These are phyloP conservation scores for Cydia fagiglandana DNA, from an alignment of 1,140 invertebrate species.

Conservation along the genomic window DNA sequence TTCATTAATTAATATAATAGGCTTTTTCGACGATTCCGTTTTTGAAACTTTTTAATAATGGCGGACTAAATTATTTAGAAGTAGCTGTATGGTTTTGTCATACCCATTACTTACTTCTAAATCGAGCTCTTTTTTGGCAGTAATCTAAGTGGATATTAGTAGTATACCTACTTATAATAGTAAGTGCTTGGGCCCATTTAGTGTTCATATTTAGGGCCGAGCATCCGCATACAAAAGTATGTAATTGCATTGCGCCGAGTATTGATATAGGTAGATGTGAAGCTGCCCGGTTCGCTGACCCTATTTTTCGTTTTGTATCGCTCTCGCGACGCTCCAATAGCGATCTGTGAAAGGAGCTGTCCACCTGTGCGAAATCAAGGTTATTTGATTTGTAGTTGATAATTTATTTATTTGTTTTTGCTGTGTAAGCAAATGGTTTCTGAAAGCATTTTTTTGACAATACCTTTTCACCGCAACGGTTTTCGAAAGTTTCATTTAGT, in stretches of 20 bases:
- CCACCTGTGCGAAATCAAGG: slow-evolving; percentile 3
- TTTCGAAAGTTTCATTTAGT: not conserved
- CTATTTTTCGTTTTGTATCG: slow-evolving; percentile 17
- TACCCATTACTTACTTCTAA: no score
- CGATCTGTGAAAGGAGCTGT: not conserved
- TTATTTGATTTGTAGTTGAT: not conserved
- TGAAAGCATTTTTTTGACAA: not conserved
- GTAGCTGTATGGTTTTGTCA: no score
- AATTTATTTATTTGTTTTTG: not conserved
- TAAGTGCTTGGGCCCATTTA: no score
- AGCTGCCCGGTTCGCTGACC: not conserved
- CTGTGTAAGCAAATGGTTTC: not conserved
- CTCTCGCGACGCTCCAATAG: slow-evolving; percentile 1
- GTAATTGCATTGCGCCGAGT: not conserved
- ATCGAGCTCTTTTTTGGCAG: no score
- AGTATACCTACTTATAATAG: no score
- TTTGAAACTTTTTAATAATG: no score
- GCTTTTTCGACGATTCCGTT: no score
- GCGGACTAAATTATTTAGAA: no score
- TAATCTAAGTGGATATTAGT: no score
- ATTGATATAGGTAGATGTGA: not conserved
- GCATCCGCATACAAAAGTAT: not conserved
- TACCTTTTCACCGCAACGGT: not conserved
- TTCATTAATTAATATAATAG: no score
- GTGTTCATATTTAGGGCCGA: not conserved